A percentile compares a stretch with the other conserved stretches of the same genome.
Conservation (phyloP, 2,888 invertebrate genomes). For the Sycophila texana region DNA sequence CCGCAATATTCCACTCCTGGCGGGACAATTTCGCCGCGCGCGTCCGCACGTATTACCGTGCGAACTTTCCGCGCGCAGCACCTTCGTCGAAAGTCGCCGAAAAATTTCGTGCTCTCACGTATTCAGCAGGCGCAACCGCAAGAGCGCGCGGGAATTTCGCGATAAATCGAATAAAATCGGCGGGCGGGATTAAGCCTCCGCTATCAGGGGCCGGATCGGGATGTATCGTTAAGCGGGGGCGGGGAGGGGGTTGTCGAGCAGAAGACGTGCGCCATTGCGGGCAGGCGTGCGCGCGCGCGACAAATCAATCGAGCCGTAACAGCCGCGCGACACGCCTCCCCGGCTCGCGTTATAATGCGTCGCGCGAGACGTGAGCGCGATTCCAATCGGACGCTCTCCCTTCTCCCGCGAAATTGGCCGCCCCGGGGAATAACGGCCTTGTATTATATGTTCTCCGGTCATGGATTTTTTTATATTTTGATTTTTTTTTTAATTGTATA, state of each 20-base stretch:
- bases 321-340: constrained; percentile 61
- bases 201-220: not conserved
- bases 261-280: constrained; percentile 6
- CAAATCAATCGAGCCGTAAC: constrained; percentile 68
- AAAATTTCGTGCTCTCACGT: constrained; percentile 9
- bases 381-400: constrained; percentile 61
- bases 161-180: constrained; percentile 24
- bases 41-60: no score
- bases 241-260: not conserved
- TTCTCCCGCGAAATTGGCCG: no score
- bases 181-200: constrained; percentile 14
- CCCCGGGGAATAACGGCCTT: not conserved
- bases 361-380: constrained; percentile 64
- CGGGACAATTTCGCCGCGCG: no score
- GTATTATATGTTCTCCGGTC: constrained; percentile 11
- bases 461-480: constrained; percentile 61
- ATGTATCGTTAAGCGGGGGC: constrained; percentile 22
- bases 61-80: not conserved
- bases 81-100: not conserved
- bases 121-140: not conserved
- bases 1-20: no score
- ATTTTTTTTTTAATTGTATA: constrained; percentile 60
- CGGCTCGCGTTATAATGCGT: constrained; percentile 66
- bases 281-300: constrained; percentile 39
- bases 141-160: not conserved